These are phyloP conservation scores for Glaucomys volans DNA, from an alignment of 2,113 vertebrate species.

Conservation along the genomic window DNA sequence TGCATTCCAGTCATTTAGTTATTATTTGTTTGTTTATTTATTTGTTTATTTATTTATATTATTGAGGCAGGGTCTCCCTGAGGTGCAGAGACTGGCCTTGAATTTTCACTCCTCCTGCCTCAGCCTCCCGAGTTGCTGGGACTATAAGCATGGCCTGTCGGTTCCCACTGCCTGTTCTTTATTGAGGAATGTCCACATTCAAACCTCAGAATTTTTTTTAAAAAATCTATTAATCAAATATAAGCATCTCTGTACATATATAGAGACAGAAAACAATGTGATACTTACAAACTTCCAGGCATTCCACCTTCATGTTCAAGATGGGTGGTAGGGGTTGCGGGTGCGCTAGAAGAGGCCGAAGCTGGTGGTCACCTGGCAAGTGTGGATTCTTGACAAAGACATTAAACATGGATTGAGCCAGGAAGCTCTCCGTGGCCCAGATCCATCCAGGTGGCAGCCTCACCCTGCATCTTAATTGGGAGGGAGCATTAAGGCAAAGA, in stretches of 20 bases:
- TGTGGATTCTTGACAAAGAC: neutral
- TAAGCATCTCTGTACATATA: neutral
- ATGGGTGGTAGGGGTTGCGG: rapidly evolving
- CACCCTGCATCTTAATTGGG: rapidly evolving
- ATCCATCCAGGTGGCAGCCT: rapidly evolving
- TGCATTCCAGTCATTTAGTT: no score
- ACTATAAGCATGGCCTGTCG: no score
- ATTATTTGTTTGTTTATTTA: no score
- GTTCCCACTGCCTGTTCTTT: neutral
- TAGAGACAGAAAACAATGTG: neutral
- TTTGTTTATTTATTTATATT: no score
- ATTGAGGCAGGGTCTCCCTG: no score
- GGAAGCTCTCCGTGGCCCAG: rapidly evolving
- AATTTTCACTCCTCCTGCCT: no score
- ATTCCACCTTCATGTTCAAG: no score
- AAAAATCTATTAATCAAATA: neutral
- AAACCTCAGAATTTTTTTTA: neutral
- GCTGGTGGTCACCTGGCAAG: neutral
- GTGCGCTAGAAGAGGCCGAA: rapidly evolving
- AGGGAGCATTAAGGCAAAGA: no score
- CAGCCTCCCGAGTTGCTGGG: no score
- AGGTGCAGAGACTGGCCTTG: no score
- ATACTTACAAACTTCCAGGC: neutral
- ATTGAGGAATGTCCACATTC: neutral
- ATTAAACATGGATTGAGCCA: neutral